Conservation (phyloP, 2,113 vertebrate species). For the Ctenomys sociabilis region DNA sequence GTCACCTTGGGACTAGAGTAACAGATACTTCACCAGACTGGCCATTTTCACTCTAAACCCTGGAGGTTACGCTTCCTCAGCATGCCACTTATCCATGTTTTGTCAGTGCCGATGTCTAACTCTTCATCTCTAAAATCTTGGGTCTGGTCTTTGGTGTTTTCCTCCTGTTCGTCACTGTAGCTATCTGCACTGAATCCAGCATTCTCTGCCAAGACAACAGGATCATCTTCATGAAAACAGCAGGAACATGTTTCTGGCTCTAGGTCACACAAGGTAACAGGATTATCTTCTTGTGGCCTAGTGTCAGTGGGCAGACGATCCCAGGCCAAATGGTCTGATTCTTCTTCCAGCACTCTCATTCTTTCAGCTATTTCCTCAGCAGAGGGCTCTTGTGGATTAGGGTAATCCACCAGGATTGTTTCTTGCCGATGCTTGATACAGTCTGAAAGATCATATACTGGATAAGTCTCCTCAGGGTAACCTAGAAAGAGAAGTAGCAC, state of each 20-base stretch:
- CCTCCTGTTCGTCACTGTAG: conserved; percentile 86
- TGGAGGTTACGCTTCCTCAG: conserved; percentile 88
- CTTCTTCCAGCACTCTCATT: conserved; percentile 88
- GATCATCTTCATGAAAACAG: conserved; percentile 84
- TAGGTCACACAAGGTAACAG: conserved; percentile 79
- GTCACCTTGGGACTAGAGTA: conserved; percentile 47
- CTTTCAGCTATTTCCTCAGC: conserved; percentile 95
- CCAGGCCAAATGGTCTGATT: conserved; percentile 74
- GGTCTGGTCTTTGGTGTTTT: conserved; percentile 70
- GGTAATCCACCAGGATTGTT: conserved; percentile 86
- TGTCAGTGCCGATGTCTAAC: background rate
- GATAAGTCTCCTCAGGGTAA: conserved; percentile 92
- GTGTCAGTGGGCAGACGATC: conserved; percentile 67
- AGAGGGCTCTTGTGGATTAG: conserved; percentile 85
- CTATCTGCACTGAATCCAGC: conserved; percentile 86
- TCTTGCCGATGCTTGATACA: conserved; percentile 79
- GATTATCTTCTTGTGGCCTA: conserved; percentile 2
- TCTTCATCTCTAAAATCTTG: conserved; percentile 66
- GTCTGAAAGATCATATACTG: conserved; percentile 87
- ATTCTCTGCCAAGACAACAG: conserved; percentile 91
- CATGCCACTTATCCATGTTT: conserved; percentile 69
- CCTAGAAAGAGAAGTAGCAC: conserved; percentile 84
- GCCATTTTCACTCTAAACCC: conserved; percentile 72
- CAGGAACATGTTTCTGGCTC: conserved; percentile 83
- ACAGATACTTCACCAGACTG: background rate